phyloP scores from a whole-genome alignment of 2,888 invertebrate genomes.

The Macrosoma leucophasiata region DNA sequence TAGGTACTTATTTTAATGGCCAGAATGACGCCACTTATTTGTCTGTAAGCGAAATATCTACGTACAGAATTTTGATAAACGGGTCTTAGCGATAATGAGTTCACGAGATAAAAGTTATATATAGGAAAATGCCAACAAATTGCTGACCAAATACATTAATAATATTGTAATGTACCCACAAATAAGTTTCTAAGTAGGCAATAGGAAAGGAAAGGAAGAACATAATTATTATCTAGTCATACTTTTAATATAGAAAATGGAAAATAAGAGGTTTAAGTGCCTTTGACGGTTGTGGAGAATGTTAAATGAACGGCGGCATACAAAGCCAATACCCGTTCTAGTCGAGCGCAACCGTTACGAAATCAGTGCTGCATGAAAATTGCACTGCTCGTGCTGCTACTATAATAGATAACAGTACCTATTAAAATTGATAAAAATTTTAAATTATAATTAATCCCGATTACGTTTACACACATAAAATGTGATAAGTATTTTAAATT shows the following conservation, averaged over 20 bases:
- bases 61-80: constrained; percentile 54
- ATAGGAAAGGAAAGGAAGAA: no score
- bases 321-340: constrained; percentile 70
- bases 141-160: constrained; percentile 8
- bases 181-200: neutral
- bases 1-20: constrained; percentile 42
- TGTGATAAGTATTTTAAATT: no score
- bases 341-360: constrained; percentile 72
- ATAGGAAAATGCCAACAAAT: constrained; percentile 55
- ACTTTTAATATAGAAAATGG: constrained; percentile 1
- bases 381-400: constrained; percentile 35
- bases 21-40: constrained; percentile 46
- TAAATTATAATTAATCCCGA: no score
- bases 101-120: constrained; percentile 63
- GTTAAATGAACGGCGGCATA: constrained; percentile 50
- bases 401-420: constrained; percentile 17
- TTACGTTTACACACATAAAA: no score
- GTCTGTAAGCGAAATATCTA: constrained; percentile 37
- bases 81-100: constrained; percentile 63
- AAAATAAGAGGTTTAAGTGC: constrained; percentile 7
- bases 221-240: no score
- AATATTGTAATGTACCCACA: neutral
- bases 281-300: constrained; percentile 37
- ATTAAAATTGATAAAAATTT: no score
- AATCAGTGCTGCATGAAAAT: constrained; percentile 71